Evolutionary conservation across 2,113 vertebrate genomes (phyloP).

Genomic region (Capreolus pygargus): DNA sequence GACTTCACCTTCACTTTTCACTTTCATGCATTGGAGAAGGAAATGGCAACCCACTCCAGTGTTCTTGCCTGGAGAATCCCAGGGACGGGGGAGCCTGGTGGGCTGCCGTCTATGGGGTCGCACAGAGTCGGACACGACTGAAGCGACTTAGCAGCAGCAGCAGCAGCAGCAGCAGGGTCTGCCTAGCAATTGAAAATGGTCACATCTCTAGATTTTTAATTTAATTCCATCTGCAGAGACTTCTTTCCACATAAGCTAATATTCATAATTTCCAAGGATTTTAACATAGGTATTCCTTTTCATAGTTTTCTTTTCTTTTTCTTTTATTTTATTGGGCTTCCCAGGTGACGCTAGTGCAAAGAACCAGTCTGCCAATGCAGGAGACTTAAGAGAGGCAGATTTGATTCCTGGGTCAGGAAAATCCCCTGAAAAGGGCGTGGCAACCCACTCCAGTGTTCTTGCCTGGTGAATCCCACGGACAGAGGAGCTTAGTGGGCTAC

Average conservation of each 20-base stretch:
- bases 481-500: not conserved
- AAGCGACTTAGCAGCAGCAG: no score
- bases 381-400: not conserved
- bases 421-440: not conserved
- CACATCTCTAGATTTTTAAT: not conserved
- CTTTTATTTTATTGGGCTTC: not conserved
- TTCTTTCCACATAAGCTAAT: not conserved
- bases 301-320: not conserved
- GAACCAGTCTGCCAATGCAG: not conserved
- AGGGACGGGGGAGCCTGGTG: no score
- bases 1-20: no score
- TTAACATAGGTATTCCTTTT: not conserved
- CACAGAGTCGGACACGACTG: no score
- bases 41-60: no score
- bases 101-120: no score
- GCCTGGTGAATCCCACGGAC: not conserved
- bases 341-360: not conserved
- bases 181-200: not conserved
- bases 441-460: not conserved
- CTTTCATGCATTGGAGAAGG: no score
- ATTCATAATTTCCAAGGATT: not conserved
- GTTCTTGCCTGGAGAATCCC: no score
- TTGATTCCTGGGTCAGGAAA: not conserved
- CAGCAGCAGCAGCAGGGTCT: no score
- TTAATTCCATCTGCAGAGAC: not conserved